A percentile compares a stretch with the other conserved stretches of the same genome.
phyloP scores from a whole-genome alignment of 2,113 vertebrate genomes.

The Pristiophorus japonicus region DNA sequence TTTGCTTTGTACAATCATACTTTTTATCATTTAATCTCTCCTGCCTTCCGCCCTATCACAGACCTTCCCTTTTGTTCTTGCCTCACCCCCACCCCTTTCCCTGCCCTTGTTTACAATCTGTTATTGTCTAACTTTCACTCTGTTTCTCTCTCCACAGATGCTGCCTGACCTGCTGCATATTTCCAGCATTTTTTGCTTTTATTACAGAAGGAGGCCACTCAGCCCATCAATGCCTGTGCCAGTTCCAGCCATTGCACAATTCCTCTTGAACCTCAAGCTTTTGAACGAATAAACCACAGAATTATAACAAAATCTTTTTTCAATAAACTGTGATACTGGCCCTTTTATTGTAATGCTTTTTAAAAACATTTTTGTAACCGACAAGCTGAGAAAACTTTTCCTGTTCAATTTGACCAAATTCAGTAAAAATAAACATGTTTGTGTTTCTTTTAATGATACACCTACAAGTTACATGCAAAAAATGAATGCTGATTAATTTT shows the following conservation, averaged over 20 bases:
- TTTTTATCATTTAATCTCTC: too few relatives aligned
- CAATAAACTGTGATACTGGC: neutral
- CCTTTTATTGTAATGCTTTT: neutral
- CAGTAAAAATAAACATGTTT: conserved; percentile 49
- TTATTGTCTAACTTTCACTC: too few relatives aligned
- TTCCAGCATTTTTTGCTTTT: too few relatives aligned
- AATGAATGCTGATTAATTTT: neutral
- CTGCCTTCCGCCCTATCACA: too few relatives aligned
- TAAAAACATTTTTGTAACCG: conserved; percentile 47
- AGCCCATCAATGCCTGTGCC: neutral
- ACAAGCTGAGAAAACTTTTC: conserved; percentile 46
- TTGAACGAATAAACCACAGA: neutral
- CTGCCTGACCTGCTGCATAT: too few relatives aligned
- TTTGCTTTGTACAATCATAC: too few relatives aligned
- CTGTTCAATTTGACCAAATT: conserved; percentile 36
- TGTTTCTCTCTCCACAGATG: too few relatives aligned
- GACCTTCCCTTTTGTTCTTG: too few relatives aligned
- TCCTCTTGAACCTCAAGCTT: neutral
- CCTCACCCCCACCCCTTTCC: too few relatives aligned
- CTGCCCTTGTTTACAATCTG: too few relatives aligned
- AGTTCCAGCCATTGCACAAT: neutral
- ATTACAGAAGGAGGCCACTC: neutral
- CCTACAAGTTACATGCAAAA: neutral
- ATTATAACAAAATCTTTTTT: too few relatives aligned
- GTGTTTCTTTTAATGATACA: conserved; percentile 44